Evolutionary conservation across 2,113 vertebrate species (phyloP).

Genomic region (Mormoops blainvillei): DNA sequence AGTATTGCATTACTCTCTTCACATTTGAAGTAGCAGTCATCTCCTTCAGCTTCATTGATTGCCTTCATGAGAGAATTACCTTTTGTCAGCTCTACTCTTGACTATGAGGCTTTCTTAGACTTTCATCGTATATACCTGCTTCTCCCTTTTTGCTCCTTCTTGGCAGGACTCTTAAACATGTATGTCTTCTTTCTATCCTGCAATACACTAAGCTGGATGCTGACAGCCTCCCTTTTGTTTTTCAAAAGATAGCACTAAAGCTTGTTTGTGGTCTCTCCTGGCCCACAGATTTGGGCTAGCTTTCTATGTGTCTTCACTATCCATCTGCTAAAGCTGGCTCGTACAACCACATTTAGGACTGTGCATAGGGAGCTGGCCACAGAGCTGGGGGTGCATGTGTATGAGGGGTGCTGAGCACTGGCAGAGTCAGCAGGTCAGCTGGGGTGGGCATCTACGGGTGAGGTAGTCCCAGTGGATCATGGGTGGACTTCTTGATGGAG

Average conservation of each 20-base stretch:
- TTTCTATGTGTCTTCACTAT: not conserved
- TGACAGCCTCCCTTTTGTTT: not conserved
- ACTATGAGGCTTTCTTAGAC: not conserved
- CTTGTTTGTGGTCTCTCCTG: not conserved
- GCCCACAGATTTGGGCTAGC: not conserved
- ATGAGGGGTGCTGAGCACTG: not conserved
- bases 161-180: not conserved
- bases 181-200: not conserved
- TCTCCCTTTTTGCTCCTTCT: not conserved
- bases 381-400: not conserved
- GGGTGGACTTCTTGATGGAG: not conserved
- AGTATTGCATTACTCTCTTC: not conserved
- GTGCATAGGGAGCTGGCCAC: not conserved
- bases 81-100: not conserved
- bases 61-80: not conserved
- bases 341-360: not conserved
- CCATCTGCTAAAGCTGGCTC: not conserved
- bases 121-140: not conserved
- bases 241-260: not conserved
- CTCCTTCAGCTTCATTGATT: not conserved
- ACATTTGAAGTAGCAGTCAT: not conserved
- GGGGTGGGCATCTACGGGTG: not conserved
- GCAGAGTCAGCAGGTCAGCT: not conserved
- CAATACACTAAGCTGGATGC: not conserved
- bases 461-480: not conserved